These are phyloP conservation scores for Mastigias papua DNA, from an alignment of 30 jellyfish, hydroid and myxozoan genomes.

Conservation along the genomic window DNA sequence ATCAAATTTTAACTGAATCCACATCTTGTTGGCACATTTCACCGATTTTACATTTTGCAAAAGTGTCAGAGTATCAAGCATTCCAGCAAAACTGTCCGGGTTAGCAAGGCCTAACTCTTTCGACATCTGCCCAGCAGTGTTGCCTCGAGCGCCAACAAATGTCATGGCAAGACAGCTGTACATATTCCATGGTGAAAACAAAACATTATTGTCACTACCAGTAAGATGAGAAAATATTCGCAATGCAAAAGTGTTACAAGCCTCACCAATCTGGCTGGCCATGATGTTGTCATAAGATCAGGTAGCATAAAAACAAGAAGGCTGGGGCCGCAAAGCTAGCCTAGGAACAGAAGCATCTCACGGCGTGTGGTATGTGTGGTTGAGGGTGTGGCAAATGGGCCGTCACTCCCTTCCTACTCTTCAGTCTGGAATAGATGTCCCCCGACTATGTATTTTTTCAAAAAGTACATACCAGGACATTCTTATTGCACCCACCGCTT, in stretches of 20 bases:
- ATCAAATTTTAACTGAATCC: neutral
- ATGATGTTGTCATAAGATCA: neutral
- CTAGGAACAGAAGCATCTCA: too few relatives aligned
- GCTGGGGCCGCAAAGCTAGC: too few relatives aligned
- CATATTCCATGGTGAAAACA: constrained; percentile 53
- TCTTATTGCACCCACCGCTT: too few relatives aligned
- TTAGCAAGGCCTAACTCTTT: neutral
- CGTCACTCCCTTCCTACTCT: too few relatives aligned
- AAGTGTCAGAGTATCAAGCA: neutral
- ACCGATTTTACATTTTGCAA: neutral
- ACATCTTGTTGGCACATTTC: constrained; percentile 16
- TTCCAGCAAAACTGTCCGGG: neutral
- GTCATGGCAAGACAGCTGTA: constrained; percentile 56
- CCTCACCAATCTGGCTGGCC: constrained; percentile 1
- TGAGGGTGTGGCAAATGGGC: too few relatives aligned
- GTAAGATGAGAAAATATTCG: neutral
- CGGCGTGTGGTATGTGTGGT: too few relatives aligned
- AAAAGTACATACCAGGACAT: too few relatives aligned
- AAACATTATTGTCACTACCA: neutral
- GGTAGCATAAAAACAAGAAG: neutral
- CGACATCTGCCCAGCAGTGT: constrained; percentile 44
- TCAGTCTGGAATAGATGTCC: too few relatives aligned
- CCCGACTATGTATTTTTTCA: too few relatives aligned
- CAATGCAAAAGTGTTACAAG: constrained; percentile 20
- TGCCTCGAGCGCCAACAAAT: constrained; percentile 50